Conservation (phyloP, 2,888 invertebrate species). For the Nemoura dubitans region DNA sequence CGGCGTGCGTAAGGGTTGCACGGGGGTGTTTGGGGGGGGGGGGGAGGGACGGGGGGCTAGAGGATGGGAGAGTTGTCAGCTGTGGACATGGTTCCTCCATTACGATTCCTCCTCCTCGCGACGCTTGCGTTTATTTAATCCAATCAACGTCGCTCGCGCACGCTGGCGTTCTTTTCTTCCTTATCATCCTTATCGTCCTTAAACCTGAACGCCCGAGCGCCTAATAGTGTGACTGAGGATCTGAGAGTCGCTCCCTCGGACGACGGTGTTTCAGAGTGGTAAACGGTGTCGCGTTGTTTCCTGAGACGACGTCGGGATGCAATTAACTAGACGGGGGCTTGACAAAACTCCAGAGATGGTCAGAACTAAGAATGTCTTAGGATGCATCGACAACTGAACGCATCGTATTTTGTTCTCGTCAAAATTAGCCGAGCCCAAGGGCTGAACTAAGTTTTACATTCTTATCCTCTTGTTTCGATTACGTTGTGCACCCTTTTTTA, state of each 20-base stretch:
- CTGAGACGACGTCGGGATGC: not conserved
- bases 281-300: not conserved
- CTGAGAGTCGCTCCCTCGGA: not conserved
- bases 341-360: not conserved
- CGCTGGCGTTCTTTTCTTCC: not conserved
- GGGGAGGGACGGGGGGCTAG: not conserved
- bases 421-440: not conserved
- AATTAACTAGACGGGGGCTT: not conserved
- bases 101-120: conserved; percentile 17
- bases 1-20: conserved; percentile 12
- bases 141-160: conserved; percentile 38
- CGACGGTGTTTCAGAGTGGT: not conserved
- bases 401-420: not conserved
- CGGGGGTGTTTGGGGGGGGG: not conserved
- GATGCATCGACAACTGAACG: not conserved
- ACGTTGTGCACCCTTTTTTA: not conserved
- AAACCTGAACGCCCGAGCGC: not conserved
- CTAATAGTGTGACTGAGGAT: not conserved
- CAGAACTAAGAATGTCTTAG: not conserved
- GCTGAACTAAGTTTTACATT: not conserved
- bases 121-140: conserved; percentile 43
- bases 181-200: not conserved
- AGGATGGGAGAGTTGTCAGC: conserved; percentile 35
- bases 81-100: conserved; percentile 41
- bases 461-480: not conserved